Evolutionary conservation across 2,113 vertebrate species (phyloP), one percentile per base, ranked within the genome.

Genomic region (Anguilla rostrata): DNA sequence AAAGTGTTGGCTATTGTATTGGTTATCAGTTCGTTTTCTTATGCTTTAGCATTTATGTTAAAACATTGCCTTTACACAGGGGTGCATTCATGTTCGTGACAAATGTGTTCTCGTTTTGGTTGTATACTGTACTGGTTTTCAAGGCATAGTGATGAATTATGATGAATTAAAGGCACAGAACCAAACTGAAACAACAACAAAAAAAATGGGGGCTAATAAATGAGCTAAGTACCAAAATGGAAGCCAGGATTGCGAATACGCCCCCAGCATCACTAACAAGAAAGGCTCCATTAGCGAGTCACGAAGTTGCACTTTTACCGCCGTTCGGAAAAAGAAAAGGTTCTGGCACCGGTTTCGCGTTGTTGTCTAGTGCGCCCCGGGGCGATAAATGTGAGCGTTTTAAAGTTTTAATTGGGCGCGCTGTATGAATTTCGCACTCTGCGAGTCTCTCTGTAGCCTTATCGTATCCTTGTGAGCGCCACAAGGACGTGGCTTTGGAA

Each of bases 1-100:
- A 53, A 53, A 53, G 8, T 9, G 49, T 92, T 91, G 56, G 83
- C 34, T 57, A 57, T 16, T 34, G 18, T 80, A 3, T 41, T 41
- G 34, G 18, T 80, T 12, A 18, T 39, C 22, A 5, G 5, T 2
- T 80, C 49, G 14, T 14, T 53, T 53, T 53, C 49, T 14, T 53
- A 14, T 53, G 49, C 12, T 53, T 53, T 12, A 53, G 49, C 49
- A 40, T 18, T 80, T 80, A 66, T 80, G 29, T 18, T 80, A 80
- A 80, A 80, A 11, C 9, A 39, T 39, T 80, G 34, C 26, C 40
- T 39, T 80, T 80, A 18, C 39, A 39, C 34, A 39, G 12, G 78
- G 16, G 18, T 2, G 39, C 9, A 20, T 26, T 66, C 1, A 9
- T 66, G 2, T 26, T 66, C 5, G 5, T 26, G 22, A 5, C 7